Evolutionary conservation across 2,797 vertebrate genomes (phyloP).

Genomic region (Silurus lanzhouensis): DNA sequence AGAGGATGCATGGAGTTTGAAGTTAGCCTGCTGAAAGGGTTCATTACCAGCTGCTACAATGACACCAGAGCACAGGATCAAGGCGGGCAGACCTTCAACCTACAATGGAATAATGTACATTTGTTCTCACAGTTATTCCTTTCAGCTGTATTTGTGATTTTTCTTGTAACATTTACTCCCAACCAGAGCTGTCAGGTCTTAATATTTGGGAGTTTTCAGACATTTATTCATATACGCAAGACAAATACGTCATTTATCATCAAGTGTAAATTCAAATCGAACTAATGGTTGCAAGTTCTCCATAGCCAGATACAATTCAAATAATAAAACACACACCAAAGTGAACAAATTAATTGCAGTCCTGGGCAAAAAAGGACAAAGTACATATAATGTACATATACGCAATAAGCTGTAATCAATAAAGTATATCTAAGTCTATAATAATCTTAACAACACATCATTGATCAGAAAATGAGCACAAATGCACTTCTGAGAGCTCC

Average conservation of each 20-base stretch:
- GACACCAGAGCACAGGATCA: slow-evolving; percentile 85
- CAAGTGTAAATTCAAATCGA: background rate
- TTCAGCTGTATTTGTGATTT: background rate
- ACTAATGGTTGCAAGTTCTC: background rate
- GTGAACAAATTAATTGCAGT: background rate
- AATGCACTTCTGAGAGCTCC: too few species aligned
- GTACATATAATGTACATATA: too few species aligned
- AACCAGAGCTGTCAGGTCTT: background rate
- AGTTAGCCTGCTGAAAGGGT: slow-evolving; percentile 85
- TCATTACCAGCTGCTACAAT: slow-evolving; percentile 90
- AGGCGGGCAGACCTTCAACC: slow-evolving; percentile 83
- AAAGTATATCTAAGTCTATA: too few species aligned
- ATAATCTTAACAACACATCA: too few species aligned
- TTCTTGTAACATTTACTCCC: background rate
- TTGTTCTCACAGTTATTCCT: background rate
- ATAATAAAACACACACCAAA: background rate
- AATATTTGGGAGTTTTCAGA: background rate
- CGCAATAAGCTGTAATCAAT: too few species aligned
- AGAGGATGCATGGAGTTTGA: slow-evolving; percentile 72
- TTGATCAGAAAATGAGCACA: too few species aligned
- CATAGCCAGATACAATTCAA: background rate
- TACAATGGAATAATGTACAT: slow-evolving; percentile 57
- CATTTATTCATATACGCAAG: background rate
- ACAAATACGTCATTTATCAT: background rate
- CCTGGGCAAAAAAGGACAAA: too few species aligned